Percentiles rank a stretch among this genome's conserved stretches.
phyloP scores from a whole-genome alignment of 2,888 invertebrate genomes.

The Meiosimyza decipiens region DNA sequence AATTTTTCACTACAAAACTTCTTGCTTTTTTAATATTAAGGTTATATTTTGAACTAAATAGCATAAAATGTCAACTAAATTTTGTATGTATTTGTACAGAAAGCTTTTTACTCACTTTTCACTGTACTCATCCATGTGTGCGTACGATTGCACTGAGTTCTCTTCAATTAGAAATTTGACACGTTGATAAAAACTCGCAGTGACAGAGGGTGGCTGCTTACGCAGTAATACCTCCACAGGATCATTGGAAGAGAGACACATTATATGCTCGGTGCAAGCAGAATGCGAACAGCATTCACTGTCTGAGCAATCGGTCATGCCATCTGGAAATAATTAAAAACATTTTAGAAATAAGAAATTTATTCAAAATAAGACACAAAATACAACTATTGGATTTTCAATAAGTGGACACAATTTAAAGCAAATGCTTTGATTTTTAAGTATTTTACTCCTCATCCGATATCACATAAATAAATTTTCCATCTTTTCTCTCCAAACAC shows the following conservation, averaged over 20 bases:
- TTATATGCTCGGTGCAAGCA: conserved; percentile 88
- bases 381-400: too few species aligned
- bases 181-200: conserved; percentile 96
- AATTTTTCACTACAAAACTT: conserved; percentile 14
- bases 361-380: too few species aligned
- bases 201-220: conserved; percentile 95
- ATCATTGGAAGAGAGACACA: conserved; percentile 96
- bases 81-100: conserved; percentile 18
- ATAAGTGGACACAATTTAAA: too few species aligned
- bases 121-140: conserved; percentile 96
- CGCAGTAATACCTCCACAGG: conserved; percentile 95
- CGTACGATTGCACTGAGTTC: conserved; percentile 98
- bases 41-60: conserved; percentile 33
- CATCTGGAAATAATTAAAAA: conserved; percentile 74
- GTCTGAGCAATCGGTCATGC: conserved; percentile 97
- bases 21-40: conserved; percentile 20
- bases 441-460: too few species aligned
- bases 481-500: too few species aligned
- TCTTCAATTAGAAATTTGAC: conserved; percentile 98
- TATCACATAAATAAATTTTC: too few species aligned
- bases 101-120: conserved; percentile 86
- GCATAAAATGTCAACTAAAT: conserved; percentile 20
- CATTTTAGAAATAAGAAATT: too few species aligned
- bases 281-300: conserved; percentile 96
- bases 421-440: too few species aligned